These are phyloP conservation scores for Gymnorhina tibicen DNA, from an alignment of 2,113 vertebrate genomes.

Conservation along the genomic window DNA sequence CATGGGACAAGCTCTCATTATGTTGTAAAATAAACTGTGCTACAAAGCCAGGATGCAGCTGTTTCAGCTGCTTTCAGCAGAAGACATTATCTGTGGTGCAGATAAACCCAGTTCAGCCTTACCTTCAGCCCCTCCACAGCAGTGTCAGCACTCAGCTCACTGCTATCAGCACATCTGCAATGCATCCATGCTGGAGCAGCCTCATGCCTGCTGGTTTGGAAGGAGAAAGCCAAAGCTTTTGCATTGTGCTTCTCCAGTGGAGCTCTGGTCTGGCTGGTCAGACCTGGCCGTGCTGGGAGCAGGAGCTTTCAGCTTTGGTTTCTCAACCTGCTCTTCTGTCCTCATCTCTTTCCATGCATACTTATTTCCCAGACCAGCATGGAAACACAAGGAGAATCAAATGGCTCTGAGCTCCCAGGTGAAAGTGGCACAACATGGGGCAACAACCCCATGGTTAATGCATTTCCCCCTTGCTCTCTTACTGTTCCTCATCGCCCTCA, in stretches of 20 bases:
- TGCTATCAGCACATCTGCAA: constrained; percentile 47
- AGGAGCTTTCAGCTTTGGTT: neutral
- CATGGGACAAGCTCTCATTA: neutral
- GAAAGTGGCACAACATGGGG: neutral
- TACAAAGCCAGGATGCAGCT: neutral
- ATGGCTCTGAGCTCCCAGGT: neutral
- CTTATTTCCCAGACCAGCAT: neutral
- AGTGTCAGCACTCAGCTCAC: constrained; percentile 9
- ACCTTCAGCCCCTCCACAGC: neutral
- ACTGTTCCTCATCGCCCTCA: neutral
- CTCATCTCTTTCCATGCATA: neutral
- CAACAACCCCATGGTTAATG: neutral
- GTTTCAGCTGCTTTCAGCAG: constrained; percentile 17
- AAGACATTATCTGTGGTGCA: neutral
- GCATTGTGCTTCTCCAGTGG: neutral
- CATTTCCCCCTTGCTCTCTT: neutral
- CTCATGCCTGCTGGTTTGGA: neutral
- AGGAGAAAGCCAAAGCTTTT: neutral
- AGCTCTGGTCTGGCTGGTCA: neutral
- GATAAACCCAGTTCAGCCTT: neutral
- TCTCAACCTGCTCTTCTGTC: neutral
- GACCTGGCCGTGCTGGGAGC: neutral
- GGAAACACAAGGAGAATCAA: neutral
- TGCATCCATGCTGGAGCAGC: neutral
- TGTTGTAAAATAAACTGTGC: neutral